Evolutionary conservation across 1,140 invertebrate species (phyloP).

Genomic region (Procambarus virginalis): DNA sequence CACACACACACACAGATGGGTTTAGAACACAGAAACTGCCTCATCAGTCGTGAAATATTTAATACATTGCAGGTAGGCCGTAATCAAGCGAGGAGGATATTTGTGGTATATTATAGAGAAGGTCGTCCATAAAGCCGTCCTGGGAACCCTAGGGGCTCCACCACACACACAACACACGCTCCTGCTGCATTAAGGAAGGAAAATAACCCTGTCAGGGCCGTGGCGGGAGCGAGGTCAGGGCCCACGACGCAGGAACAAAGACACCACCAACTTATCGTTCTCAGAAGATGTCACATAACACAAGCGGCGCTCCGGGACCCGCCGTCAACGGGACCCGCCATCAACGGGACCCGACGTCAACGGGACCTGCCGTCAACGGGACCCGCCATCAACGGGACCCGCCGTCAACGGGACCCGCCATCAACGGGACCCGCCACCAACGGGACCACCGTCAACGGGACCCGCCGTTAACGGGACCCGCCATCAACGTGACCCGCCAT

Average conservation of each 20-base stretch:
- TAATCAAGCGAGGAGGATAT: not conserved
- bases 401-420: too few species aligned
- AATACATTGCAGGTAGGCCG: not conserved
- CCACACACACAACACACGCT: too few species aligned
- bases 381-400: too few species aligned
- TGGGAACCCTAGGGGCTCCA: not conserved
- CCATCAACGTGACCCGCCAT: too few species aligned
- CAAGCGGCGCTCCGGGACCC: too few species aligned
- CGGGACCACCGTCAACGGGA: too few species aligned
- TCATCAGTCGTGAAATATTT: not conserved
- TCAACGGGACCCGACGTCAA: too few species aligned
- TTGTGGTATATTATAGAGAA: not conserved
- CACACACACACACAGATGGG: not conserved
- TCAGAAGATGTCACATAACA: not conserved
- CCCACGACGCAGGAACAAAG: not conserved
- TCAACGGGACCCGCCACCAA: too few species aligned
- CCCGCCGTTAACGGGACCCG: too few species aligned
- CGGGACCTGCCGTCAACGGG: too few species aligned
- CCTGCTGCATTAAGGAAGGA: not conserved
- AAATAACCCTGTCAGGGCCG: not conserved
- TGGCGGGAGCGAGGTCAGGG: not conserved
- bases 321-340: too few species aligned
- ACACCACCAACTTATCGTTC: not conserved
- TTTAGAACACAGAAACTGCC: not conserved
- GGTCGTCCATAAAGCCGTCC: not conserved